These are phyloP conservation scores for Alloscopus bannaensis DNA, from an alignment of 2,888 invertebrate genomes.

Conservation along the genomic window DNA sequence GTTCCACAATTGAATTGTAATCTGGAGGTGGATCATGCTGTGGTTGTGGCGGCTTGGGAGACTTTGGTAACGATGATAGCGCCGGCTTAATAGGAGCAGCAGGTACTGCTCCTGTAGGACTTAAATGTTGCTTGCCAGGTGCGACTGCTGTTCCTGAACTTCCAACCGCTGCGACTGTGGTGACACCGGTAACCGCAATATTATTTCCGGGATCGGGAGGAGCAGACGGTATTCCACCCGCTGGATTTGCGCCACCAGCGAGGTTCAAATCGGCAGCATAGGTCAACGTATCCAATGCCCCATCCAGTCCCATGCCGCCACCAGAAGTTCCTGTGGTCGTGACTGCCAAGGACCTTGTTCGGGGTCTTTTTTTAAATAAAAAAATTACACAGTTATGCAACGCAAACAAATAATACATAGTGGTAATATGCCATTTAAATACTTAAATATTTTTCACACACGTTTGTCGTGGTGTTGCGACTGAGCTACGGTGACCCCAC, in stretches of 20 bases:
- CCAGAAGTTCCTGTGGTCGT: conserved; percentile 9
- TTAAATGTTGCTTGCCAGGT: conserved; percentile 28
- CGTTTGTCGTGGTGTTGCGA: conserved; percentile 82
- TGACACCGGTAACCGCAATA: conserved; percentile 22
- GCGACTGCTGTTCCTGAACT: conserved; percentile 70
- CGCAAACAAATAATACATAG: neutral
- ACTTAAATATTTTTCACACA: conserved; percentile 14
- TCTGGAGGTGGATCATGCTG: conserved; percentile 56
- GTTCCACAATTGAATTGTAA: conserved; percentile 48
- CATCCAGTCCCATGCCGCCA: conserved; percentile 55
- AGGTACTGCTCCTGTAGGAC: conserved; percentile 14
- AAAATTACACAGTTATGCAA: neutral
- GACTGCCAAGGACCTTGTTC: conserved; percentile 64
- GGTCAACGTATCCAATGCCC: conserved; percentile 74
- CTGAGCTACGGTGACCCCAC: conserved; percentile 91
- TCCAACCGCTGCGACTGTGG: conserved; percentile 52
- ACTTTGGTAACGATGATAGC: neutral
- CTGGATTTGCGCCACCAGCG: conserved; percentile 19
- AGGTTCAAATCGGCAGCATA: conserved; percentile 47
- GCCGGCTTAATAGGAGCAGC: neutral
- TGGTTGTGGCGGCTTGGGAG: too few relatives aligned
- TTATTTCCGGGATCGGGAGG: neutral
- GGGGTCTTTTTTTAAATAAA: conserved; percentile 52
- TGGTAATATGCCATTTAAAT: neutral
- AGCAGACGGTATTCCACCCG: conserved; percentile 5